Conservation (phyloP, 2,888 invertebrate species). For the Lamellibrachia columna region DNA sequence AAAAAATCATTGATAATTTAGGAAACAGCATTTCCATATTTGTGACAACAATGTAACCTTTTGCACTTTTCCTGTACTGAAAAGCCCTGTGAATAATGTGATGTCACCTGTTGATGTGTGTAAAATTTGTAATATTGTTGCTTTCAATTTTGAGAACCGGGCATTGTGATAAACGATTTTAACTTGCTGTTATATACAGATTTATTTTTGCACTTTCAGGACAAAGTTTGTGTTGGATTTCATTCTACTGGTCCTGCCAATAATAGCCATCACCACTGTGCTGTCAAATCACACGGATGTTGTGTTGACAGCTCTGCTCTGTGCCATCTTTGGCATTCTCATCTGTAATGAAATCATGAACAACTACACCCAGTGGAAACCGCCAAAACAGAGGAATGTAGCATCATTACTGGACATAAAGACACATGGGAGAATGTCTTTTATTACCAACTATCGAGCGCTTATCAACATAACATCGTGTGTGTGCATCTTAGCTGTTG, state of each 20-base stretch:
- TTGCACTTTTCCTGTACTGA: too few relatives aligned
- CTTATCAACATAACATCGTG: slow-evolving; percentile 56
- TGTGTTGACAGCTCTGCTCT: slow-evolving; percentile 13
- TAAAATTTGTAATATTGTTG: neutral
- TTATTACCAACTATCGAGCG: slow-evolving; percentile 56
- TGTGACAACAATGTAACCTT: too few relatives aligned
- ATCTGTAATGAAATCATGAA: slow-evolving; percentile 13
- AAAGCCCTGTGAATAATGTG: too few relatives aligned
- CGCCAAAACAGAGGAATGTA: neutral
- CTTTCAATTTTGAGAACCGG: too few relatives aligned
- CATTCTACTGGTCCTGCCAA: slow-evolving; percentile 47
- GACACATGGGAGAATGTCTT: slow-evolving; percentile 43
- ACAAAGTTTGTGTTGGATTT: slow-evolving; percentile 46
- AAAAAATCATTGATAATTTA: too few relatives aligned
- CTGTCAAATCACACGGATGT: slow-evolving; percentile 21
- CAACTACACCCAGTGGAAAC: neutral
- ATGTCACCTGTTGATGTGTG: too few relatives aligned
- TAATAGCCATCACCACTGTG: slow-evolving; percentile 42
- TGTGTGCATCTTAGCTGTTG: slow-evolving; percentile 90
- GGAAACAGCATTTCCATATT: too few relatives aligned
- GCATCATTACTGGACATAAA: slow-evolving; percentile 19
- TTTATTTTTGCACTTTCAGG: slow-evolving; percentile 35
- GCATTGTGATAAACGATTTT: neutral
- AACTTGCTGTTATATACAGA: neutral
- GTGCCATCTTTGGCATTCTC: slow-evolving; percentile 21